Evolutionary conservation across 2,888 invertebrate species (phyloP), one percentile per base, ranked within the genome.

Genomic region (Erynnis tages): DNA sequence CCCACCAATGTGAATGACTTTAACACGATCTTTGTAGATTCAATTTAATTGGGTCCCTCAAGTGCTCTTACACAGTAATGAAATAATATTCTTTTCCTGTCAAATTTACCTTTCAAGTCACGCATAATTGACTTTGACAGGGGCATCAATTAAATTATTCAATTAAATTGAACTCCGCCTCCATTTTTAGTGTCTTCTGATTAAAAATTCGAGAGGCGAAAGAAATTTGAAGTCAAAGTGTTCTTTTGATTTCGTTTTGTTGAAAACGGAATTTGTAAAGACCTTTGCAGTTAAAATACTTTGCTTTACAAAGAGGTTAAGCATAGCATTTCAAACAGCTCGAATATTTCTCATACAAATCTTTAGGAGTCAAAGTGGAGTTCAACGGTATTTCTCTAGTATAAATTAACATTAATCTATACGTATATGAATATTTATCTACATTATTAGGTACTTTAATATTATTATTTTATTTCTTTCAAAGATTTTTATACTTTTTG

Each of bases 181-280:
- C 14, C 0, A 16, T 23, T 34, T 21, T 6, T 25, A 11, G 21
- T 11, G 21, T n/a, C 16, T 14, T 45, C 4, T 34, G 44, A 32
- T 45, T 32, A 35, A 35, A 46, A 46, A 35, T 35, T 23, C 35
- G 30, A 17, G 17, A 27, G 11, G 14, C 25, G 11, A 25, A 46
- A 16, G 46, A 46, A 35, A 35, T 35, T 35, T 25, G 16, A 27
- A 46, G 35, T 16, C 35, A 34, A 35, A 45, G 34, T 34, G 14
- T 45, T 34, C 37, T 37, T 25, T 14, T 23, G 16, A 16, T 45
- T 0, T 10, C 23, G 16, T 19, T 34, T 23, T 25, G 27, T 19
- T 21, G 25, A 21, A 19, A 30, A 32, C 16, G 34, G 34, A 35
- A 35, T 44, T 32, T 10, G 23, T 16, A 34, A 45, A 32, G 44